These are phyloP conservation scores for Crocidura indochinensis DNA, from an alignment of 2,797 vertebrate species.

Conservation along the genomic window DNA sequence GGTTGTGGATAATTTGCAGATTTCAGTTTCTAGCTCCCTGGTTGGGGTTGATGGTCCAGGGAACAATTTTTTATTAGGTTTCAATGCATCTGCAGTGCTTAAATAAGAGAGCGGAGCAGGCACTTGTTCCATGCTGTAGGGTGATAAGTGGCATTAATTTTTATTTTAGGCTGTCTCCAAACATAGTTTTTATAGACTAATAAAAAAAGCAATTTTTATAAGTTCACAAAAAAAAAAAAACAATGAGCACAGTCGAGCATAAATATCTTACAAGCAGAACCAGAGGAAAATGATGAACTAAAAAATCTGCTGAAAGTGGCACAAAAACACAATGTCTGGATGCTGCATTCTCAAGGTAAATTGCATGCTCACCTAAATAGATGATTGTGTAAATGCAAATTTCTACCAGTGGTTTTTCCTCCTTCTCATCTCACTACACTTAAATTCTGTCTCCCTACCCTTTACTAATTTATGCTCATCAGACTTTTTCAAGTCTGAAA, in stretches of 20 bases:
- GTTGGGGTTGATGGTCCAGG: constrained; percentile 75
- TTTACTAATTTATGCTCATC: neutral
- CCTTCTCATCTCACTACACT: neutral
- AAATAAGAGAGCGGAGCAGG: constrained; percentile 79
- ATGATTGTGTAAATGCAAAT: constrained; percentile 24
- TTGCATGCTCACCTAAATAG: constrained; percentile 55
- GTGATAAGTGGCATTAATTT: constrained; percentile 85
- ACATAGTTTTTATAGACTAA: constrained; percentile 82
- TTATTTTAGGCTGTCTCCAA: constrained; percentile 85
- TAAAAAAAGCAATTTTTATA: constrained; percentile 85
- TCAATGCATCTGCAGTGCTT: constrained; percentile 74
- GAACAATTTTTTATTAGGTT: constrained; percentile 84
- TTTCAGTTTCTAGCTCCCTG: constrained; percentile 69
- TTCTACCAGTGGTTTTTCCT: neutral
- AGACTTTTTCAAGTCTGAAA: neutral
- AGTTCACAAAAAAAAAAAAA: constrained; percentile 80
- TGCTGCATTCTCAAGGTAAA: constrained; percentile 59
- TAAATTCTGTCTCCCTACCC: neutral
- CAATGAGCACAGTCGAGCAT: constrained; percentile 70
- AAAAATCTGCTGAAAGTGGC: constrained; percentile 75
- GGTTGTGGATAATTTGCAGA: constrained; percentile 69
- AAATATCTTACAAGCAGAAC: constrained; percentile 77
- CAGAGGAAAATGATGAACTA: constrained; percentile 71
- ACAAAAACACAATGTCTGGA: constrained; percentile 34
- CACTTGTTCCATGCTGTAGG: constrained; percentile 76